Evolutionary conservation across 2,888 invertebrate species (phyloP), one percentile per base, ranked within the genome.

Genomic region (Spisula subtruncata): DNA sequence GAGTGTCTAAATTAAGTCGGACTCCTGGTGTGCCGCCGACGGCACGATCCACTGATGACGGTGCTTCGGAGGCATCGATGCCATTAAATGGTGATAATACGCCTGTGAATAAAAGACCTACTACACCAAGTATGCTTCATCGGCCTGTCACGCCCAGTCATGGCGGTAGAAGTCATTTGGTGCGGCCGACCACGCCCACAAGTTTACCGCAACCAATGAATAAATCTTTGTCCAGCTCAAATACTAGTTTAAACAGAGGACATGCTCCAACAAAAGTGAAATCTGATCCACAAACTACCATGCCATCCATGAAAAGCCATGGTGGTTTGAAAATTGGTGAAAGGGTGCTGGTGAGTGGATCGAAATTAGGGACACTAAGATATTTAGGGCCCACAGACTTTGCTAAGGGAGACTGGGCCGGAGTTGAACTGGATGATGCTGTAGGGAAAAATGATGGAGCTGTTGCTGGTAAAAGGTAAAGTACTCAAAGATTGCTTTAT

Each of bases 381-480:
- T 99, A 98, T 96, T 97, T 99, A 93, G 99, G 99, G 46, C 97
- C 97, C 84, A 98, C 99, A 54, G 98, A 98, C 95, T 99, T 99
- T 97, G 99, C 99, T 0, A 97, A 98, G 56, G 99, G 99, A 56
- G 98, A 98, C 94, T 99, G 99, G 99, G 99, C 98, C 91, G 99
- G 99, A 41, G 98, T 99, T 32, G 99, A 99, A 97, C 97, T 99
- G 94, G 99, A 99, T 96, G 99, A 99, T 93, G 98, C 98, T 0
- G 97, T 98, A 90, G 99, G 99, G 86, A 99, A 99, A 97, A 99
- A 99, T 97, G 99, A 99, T 96, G 99, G 99, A 89, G 98, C 98
- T 83, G 99, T 99, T 54, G 98, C 98, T 93, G 99, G 98, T 87
- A 98, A 98, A 97, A 98, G 98, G 99, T 99, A 97, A 95, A 81